Evolutionary conservation across 30 jellyfish, hydroid and myxozoan genomes (phyloP).

Genomic region (Hydractinia symbiolongicarpus): DNA sequence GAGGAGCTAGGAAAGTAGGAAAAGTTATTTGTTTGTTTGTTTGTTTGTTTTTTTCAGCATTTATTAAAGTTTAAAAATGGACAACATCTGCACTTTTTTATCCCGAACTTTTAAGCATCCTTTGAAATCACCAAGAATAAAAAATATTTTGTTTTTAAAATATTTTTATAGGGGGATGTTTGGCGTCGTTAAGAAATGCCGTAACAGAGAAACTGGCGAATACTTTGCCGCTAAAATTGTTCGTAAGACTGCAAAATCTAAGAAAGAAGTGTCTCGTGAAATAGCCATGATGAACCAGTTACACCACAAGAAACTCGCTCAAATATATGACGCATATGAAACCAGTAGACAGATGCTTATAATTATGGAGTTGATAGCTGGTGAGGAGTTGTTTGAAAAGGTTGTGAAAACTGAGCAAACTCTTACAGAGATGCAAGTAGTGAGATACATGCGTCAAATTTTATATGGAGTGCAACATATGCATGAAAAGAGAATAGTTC

Average conservation of each 20-base stretch:
- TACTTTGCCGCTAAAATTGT: slow-evolving; percentile 73
- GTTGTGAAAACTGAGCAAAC: slow-evolving; percentile 66
- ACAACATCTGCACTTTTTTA: too few species aligned
- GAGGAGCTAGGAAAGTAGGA: slow-evolving; percentile 40
- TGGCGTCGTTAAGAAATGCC: slow-evolving; percentile 85
- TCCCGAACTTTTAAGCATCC: too few species aligned
- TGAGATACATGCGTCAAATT: slow-evolving; percentile 62
- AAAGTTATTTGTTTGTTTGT: not conserved
- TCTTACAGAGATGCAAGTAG: slow-evolving; percentile 81
- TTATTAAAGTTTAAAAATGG: too few species aligned
- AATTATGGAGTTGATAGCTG: slow-evolving; percentile 83
- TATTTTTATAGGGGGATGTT: slow-evolving; percentile 53
- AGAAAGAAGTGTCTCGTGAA: slow-evolving; percentile 58
- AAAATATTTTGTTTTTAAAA: too few species aligned
- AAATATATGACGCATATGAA: slow-evolving; percentile 60
- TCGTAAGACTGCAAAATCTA: slow-evolving; percentile 56
- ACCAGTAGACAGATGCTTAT: slow-evolving; percentile 52
- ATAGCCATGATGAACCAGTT: slow-evolving; percentile 60
- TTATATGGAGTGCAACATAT: slow-evolving; percentile 75
- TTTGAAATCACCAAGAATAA: too few species aligned
- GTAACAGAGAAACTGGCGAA: slow-evolving; percentile 39
- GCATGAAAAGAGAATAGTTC: slow-evolving; percentile 84
- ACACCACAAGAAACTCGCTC: slow-evolving; percentile 57
- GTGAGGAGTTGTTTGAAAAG: slow-evolving; percentile 84
- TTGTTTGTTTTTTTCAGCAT: too few species aligned